Evolutionary conservation across 2,888 invertebrate species (phyloP).

Genomic region (Helleia helle): DNA sequence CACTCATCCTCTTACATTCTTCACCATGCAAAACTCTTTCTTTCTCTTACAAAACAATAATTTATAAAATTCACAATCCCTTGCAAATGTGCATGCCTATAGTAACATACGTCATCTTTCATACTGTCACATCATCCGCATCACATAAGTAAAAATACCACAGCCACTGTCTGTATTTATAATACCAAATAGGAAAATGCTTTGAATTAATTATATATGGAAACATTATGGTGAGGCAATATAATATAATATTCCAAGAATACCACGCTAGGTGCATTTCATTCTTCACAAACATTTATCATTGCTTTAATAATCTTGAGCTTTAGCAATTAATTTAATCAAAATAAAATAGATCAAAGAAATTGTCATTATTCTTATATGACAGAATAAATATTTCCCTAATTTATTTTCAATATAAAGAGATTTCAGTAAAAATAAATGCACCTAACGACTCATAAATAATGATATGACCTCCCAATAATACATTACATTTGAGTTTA

Average conservation of each 20-base stretch:
- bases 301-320: constrained; percentile 5
- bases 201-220: constrained; percentile 58
- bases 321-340: constrained; percentile 2
- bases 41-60: constrained; percentile 63
- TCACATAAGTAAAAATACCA: constrained; percentile 72
- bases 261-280: constrained; percentile 54
- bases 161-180: constrained; percentile 74
- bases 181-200: constrained; percentile 74
- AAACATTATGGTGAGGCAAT: constrained; percentile 59
- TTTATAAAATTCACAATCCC: constrained; percentile 72
- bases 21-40: constrained; percentile 43
- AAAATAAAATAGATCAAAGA: constrained; percentile 4
- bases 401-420: constrained; percentile 1
- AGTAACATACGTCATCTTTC: constrained; percentile 64
- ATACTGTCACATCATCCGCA: constrained; percentile 40
- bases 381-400: neutral
- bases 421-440: constrained; percentile 36
- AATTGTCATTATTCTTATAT: neutral
- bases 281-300: neutral
- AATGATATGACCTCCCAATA: constrained; percentile 59
- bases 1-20: constrained; percentile 37
- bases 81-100: constrained; percentile 72
- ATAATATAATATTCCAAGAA: constrained; percentile 46
- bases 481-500: constrained; percentile 51
- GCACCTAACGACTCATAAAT: constrained; percentile 58